Conservation (phyloP, 1,140 invertebrate species). For the Tribolium castaneum region DNA sequence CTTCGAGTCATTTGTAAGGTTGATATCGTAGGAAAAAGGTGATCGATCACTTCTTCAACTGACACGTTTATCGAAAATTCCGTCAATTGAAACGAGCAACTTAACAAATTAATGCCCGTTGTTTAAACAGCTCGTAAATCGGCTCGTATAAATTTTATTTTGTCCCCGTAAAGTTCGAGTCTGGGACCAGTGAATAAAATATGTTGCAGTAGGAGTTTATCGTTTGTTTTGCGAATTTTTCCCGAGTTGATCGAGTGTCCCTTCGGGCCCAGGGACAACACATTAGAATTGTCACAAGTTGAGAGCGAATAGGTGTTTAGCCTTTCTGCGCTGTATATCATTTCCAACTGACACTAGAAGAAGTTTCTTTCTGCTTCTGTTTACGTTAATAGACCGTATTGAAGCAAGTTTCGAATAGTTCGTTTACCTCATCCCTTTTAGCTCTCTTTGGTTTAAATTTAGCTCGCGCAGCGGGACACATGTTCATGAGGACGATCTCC, state of each 20-base stretch:
- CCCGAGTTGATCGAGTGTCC: constrained; percentile 35
- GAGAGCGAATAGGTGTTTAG: constrained; percentile 39
- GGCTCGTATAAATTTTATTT: neutral
- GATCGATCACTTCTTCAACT: neutral
- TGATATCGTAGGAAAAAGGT: neutral
- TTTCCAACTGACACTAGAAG: neutral
- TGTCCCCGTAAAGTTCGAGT: neutral
- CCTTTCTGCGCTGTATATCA: neutral
- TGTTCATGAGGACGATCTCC: neutral
- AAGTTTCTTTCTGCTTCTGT: neutral
- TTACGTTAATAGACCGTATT: neutral
- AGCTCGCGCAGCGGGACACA: neutral
- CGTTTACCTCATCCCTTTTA: neutral
- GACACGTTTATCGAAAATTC: neutral
- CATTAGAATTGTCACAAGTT: constrained; percentile 38
- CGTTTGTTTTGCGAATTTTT: constrained; percentile 23
- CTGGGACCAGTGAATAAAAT: neutral
- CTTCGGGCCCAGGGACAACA: constrained; percentile 14
- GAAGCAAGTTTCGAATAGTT: neutral
- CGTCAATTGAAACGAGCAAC: neutral
- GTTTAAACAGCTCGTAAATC: neutral
- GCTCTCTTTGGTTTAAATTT: neutral
- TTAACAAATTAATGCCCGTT: neutral
- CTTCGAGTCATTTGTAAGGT: neutral
- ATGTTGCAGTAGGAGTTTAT: neutral